Percentiles rank a stretch among this genome's conserved stretches.
phyloP scores from a whole-genome alignment of 2,888 invertebrate species.

The Dryobota labecula region DNA sequence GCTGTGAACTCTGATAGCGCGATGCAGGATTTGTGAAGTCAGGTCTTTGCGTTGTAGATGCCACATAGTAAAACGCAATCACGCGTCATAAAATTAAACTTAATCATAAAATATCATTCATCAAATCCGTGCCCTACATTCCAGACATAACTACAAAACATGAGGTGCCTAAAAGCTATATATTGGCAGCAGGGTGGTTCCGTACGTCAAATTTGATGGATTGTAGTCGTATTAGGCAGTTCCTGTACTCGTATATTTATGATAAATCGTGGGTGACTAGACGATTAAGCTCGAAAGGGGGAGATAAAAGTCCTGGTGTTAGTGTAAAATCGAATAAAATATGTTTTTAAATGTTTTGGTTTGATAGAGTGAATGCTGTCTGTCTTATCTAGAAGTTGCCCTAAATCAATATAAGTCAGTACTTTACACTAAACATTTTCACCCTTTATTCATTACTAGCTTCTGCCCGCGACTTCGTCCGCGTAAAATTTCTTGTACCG shows the following conservation, averaged over 20 bases:
- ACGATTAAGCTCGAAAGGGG: constrained; percentile 56
- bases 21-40: too few species aligned
- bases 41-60: too few species aligned
- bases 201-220: constrained; percentile 65
- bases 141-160: constrained; percentile 53
- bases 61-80: background rate
- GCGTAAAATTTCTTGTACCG: too few species aligned
- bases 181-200: constrained; percentile 53
- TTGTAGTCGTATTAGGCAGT: constrained; percentile 58
- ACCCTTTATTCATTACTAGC: background rate
- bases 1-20: too few species aligned
- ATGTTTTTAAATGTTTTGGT: constrained; percentile 16
- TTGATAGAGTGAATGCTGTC: background rate
- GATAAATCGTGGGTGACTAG: constrained; percentile 56
- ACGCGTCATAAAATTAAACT: background rate
- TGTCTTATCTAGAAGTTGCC: background rate
- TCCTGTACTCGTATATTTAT: constrained; percentile 55
- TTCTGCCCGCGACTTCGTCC: too few species aligned
- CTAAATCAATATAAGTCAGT: background rate
- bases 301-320: constrained; percentile 44
- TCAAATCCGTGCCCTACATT: constrained; percentile 44
- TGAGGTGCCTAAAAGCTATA: constrained; percentile 55
- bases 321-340: constrained; percentile 25
- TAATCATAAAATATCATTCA: constrained; percentile 32
- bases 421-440: background rate